Conservation (phyloP, 2,113 vertebrate genomes). For the Lontra canadensis region DNA sequence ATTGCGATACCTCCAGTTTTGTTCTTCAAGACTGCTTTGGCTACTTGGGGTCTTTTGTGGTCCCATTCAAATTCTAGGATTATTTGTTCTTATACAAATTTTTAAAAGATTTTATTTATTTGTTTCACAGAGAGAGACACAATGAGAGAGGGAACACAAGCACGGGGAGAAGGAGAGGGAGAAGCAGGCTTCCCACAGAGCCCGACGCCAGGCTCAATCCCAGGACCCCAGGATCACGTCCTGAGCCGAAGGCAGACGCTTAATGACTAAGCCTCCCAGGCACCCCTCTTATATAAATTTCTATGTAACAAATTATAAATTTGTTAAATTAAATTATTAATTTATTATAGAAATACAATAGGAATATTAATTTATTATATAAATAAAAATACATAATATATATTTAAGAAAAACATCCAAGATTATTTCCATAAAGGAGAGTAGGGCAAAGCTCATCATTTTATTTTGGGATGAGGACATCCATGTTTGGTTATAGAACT, state of each 20-base stretch:
- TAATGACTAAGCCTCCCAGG: too few relatives aligned
- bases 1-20: neutral
- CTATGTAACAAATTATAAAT: neutral
- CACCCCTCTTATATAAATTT: neutral
- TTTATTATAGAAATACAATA: neutral
- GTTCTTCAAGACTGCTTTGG: neutral
- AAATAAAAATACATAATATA: neutral
- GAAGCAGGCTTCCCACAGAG: too few relatives aligned
- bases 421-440: neutral
- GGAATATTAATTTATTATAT: neutral
- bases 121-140: too few relatives aligned
- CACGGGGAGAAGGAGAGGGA: too few relatives aligned
- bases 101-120: too few relatives aligned
- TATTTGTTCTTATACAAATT: neutral
- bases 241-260: too few relatives aligned
- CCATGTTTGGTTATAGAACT: neutral
- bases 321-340: neutral
- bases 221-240: too few relatives aligned
- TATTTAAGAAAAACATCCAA: neutral
- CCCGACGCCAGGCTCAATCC: too few relatives aligned
- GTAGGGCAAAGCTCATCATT: neutral
- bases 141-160: too few relatives aligned
- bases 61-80: neutral
- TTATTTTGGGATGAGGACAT: neutral
- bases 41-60: neutral